These are phyloP conservation scores for Sesia apiformis DNA, from an alignment of 2,888 invertebrate genomes.

Conservation along the genomic window DNA sequence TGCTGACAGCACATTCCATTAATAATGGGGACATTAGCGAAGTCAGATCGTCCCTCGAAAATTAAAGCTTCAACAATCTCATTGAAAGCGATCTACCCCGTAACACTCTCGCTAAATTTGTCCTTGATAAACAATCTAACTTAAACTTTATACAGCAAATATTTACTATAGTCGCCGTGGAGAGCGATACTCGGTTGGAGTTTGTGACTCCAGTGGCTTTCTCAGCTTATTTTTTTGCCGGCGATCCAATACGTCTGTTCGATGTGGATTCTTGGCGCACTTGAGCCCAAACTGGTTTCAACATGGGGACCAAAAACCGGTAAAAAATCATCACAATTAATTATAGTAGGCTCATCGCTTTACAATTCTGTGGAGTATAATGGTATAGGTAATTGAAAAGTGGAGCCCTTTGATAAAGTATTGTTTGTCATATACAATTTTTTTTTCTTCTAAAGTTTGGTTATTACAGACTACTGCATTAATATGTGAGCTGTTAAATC, in stretches of 20 bases:
- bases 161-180: constrained; percentile 23
- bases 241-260: constrained; percentile 44
- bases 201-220: constrained; percentile 44
- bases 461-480: too few relatives aligned
- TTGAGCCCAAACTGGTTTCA: constrained; percentile 61
- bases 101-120: constrained; percentile 10
- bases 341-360: constrained; percentile 56
- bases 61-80: not conserved
- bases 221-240: constrained; percentile 47
- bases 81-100: not conserved
- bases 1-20: constrained; percentile 37
- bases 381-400: constrained; percentile 20
- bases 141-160: constrained; percentile 24
- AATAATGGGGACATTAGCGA: constrained; percentile 36
- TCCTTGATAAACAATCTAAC: constrained; percentile 16
- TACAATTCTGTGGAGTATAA: constrained; percentile 25
- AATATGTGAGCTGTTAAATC: too few relatives aligned
- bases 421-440: too few relatives aligned
- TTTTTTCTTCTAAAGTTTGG: too few relatives aligned
- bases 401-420: not conserved
- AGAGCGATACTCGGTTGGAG: constrained; percentile 26
- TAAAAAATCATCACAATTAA: constrained; percentile 66
- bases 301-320: constrained; percentile 57
- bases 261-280: constrained; percentile 56
- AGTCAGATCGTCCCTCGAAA: constrained; percentile 14